Conservation (phyloP, 2,113 vertebrate genomes). For the Ciconia boyciana region DNA sequence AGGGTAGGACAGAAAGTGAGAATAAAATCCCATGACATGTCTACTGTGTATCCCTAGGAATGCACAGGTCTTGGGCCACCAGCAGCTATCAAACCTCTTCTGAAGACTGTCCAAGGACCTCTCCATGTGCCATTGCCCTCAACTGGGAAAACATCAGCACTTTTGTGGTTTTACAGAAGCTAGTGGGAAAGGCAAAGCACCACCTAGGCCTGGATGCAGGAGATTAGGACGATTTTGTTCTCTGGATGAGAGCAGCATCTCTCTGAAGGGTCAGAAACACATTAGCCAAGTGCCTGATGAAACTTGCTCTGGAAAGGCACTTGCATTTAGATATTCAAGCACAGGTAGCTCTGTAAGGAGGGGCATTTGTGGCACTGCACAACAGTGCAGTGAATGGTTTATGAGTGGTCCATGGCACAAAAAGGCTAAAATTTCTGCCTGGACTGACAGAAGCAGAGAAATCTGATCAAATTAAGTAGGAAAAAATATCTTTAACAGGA, state of each 20-base stretch:
- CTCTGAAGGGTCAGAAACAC: not conserved
- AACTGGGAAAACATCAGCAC: not conserved
- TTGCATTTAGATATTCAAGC: not conserved
- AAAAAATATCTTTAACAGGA: not conserved
- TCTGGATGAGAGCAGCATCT: not conserved
- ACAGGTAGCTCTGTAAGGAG: not conserved
- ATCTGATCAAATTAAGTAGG: not conserved
- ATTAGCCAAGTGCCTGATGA: not conserved
- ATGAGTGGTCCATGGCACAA: not conserved
- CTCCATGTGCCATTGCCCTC: not conserved
- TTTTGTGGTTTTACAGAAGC: not conserved
- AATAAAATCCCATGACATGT: not conserved
- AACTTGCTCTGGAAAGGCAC: not conserved
- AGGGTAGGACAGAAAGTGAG: not conserved
- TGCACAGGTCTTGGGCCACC: not conserved
- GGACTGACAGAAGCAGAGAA: not conserved
- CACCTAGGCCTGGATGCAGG: not conserved
- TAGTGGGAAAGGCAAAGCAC: not conserved
- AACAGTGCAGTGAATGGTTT: not conserved
- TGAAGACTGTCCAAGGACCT: not conserved
- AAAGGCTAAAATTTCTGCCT: not conserved
- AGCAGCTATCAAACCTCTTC: not conserved
- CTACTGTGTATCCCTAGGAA: not conserved
- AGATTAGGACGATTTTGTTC: not conserved
- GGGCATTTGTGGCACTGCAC: not conserved